Evolutionary conservation across 2,113 vertebrate genomes (phyloP).

Genomic region (Hyaena hyaena): DNA sequence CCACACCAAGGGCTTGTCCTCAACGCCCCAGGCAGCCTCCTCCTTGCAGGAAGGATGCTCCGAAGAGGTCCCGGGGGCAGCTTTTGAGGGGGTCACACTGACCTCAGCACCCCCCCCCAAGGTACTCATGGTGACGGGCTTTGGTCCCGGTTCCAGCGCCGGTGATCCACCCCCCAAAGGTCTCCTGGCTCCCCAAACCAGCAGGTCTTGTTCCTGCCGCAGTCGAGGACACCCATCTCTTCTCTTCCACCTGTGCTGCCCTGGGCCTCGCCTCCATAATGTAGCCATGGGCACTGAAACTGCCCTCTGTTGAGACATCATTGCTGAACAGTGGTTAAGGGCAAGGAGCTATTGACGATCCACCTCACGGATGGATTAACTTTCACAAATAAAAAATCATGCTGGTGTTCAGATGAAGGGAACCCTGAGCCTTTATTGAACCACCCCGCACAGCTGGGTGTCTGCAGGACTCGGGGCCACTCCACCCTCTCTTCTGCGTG

Average conservation of each 20-base stretch:
- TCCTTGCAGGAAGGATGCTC: accelerated
- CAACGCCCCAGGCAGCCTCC: too few relatives aligned
- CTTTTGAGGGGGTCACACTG: accelerated
- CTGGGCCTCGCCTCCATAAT: not conserved
- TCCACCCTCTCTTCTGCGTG: accelerated
- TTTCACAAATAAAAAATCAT: conserved; percentile 15
- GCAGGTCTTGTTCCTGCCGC: accelerated
- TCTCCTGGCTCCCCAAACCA: not conserved
- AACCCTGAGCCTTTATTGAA: not conserved
- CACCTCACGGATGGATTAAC: not conserved
- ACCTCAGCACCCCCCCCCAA: too few relatives aligned
- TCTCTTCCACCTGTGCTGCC: not conserved
- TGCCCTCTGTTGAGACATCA: not conserved
- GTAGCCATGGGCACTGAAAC: not conserved
- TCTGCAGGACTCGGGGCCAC: not conserved
- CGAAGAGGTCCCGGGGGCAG: accelerated
- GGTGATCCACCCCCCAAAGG: too few relatives aligned
- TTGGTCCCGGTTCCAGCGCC: accelerated
- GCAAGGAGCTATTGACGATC: not conserved
- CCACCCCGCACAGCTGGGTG: accelerated
- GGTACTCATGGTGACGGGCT: not conserved
- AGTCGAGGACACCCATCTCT: not conserved
- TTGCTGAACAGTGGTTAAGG: not conserved
- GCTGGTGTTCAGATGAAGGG: not conserved
- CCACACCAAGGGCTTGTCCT: not conserved